These are phyloP conservation scores for Helicoverpa armigera DNA, from an alignment of 1,140 invertebrate genomes.

Conservation along the genomic window DNA sequence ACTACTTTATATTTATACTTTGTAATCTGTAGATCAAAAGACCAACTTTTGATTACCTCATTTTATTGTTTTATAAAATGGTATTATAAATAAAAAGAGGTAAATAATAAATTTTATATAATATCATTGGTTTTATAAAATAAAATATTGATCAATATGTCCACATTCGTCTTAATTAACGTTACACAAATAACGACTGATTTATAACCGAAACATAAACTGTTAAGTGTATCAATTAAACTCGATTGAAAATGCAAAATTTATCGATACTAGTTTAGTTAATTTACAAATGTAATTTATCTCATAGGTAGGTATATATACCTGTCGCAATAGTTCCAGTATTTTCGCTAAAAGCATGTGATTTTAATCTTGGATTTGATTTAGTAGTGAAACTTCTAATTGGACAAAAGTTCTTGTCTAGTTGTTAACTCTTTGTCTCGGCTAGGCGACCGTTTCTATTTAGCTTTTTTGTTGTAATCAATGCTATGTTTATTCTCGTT, in stretches of 20 bases:
- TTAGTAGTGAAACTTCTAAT: constrained; percentile 15
- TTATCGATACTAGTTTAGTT: background rate
- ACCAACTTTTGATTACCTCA: no score
- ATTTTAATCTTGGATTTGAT: constrained; percentile 19
- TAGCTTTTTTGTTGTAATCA: background rate
- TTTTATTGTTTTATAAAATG: no score
- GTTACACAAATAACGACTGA: background rate
- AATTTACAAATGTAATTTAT: constrained; percentile 30
- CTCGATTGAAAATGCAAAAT: constrained; percentile 10
- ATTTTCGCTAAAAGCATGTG: constrained; percentile 36
- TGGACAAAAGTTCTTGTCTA: background rate
- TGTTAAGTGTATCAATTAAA: constrained; percentile 11
- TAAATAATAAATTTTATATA: no score
- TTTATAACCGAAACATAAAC: background rate
- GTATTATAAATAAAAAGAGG: no score
- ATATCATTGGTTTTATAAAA: no score
- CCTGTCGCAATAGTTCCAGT: background rate
- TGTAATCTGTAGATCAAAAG: no score
- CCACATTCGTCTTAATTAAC: background rate
- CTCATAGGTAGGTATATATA: background rate
- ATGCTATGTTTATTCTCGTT: background rate
- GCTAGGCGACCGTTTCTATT: background rate
- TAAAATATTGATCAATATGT: no score
- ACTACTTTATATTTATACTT: no score
- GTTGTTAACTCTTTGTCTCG: constrained; percentile 4